Percentiles rank a stretch among this genome's conserved stretches.
Evolutionary conservation across 30 jellyfish, hydroid and myxozoan species (phyloP).

Genomic region (Nemopilema nomurai): DNA sequence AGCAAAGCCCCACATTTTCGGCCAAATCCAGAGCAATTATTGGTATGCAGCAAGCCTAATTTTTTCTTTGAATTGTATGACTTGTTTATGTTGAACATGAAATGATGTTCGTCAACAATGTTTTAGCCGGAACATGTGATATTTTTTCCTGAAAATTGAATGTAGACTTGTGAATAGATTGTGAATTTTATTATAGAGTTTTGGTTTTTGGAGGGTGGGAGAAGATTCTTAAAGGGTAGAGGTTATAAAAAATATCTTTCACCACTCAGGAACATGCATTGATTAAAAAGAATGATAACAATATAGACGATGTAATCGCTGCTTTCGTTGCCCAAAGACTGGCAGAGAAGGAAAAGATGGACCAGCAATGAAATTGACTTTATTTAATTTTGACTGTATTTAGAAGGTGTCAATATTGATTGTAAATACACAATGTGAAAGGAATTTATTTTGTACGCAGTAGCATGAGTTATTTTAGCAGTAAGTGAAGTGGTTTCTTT

Average conservation of each 20-base stretch:
- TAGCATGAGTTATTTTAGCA: neutral
- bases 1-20: conserved; percentile 75
- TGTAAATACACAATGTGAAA: neutral
- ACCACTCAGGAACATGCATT: conserved; percentile 53
- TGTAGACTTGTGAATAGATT: too few relatives aligned
- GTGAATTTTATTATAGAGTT: too few relatives aligned
- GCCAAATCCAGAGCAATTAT: conserved; percentile 83
- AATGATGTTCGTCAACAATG: too few relatives aligned
- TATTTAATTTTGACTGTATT: neutral
- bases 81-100: too few relatives aligned
- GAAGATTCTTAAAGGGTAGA: neutral
- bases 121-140: too few relatives aligned
- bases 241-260: neutral
- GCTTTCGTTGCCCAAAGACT: conserved; percentile 37
- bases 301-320: conserved; percentile 54
- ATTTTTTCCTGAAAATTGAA: too few relatives aligned
- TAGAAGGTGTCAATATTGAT: neutral
- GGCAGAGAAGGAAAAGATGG: conserved; percentile 40
- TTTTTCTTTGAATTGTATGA: too few relatives aligned
- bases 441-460: neutral
- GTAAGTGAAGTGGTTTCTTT: neutral
- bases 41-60: conserved; percentile 69
- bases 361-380: neutral
- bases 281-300: conserved; percentile 53
- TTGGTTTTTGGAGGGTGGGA: too few relatives aligned